Evolutionary conservation across 1,140 invertebrate species (phyloP).

Genomic region (Chrysoperla carnea): DNA sequence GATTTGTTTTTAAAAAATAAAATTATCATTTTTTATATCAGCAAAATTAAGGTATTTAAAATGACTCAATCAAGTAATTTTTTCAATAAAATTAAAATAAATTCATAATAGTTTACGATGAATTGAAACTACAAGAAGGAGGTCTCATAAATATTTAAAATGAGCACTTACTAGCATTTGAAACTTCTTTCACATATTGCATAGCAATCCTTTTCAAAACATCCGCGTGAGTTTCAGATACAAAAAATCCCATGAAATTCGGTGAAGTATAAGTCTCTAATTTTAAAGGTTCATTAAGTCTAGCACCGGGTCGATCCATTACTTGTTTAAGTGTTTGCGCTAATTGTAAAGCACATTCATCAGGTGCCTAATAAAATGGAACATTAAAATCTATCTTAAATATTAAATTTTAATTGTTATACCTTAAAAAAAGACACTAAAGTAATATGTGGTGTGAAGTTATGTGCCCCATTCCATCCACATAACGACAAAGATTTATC

Average conservation of each 20-base stretch:
- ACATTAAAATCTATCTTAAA: not conserved
- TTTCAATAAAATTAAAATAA: no score
- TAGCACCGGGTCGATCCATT: constrained; percentile 42
- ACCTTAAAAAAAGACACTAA: constrained; percentile 80
- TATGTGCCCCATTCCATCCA: constrained; percentile 78
- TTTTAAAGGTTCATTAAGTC: constrained; percentile 38
- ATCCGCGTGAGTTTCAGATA: constrained; percentile 57
- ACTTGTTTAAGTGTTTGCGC: constrained; percentile 44
- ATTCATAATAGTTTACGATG: no score
- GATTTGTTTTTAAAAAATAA: no score
- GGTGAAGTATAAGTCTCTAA: constrained; percentile 65
- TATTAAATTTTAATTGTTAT: constrained; percentile 5
- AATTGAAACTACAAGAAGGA: no score
- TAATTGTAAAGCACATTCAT: constrained; percentile 47
- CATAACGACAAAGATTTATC: constrained; percentile 50
- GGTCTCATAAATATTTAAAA: no score
- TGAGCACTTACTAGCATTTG: constrained; percentile 41
- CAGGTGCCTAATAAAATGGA: constrained; percentile 39
- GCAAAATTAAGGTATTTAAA: no score
- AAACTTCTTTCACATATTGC: constrained; percentile 59
- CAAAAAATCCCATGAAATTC: constrained; percentile 77
- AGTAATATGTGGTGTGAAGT: constrained; percentile 77
- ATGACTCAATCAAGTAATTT: no score
- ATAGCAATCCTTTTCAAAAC: constrained; percentile 55
- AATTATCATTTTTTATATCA: no score